Evolutionary conservation across 2,797 vertebrate species (phyloP).

Genomic region (Rhodeus uyekii): DNA sequence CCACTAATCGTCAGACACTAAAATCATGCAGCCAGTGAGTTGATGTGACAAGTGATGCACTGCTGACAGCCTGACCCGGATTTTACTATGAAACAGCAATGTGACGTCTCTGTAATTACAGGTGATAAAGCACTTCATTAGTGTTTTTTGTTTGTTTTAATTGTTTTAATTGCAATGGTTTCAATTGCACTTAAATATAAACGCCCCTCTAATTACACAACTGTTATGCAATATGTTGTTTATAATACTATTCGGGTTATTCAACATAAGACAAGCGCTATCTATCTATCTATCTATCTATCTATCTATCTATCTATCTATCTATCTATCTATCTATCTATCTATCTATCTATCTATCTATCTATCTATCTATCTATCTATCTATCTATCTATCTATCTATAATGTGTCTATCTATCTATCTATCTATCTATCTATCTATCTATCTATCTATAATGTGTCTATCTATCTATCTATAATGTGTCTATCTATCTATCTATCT

Average conservation of each 20-base stretch:
- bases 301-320: no score
- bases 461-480: no score
- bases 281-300: no score
- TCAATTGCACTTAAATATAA: not conserved
- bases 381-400: no score
- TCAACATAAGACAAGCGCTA: not conserved
- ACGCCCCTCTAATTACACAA: not conserved
- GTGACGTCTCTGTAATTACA: not conserved
- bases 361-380: no score
- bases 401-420: no score
- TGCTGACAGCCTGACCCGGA: conserved; percentile 28
- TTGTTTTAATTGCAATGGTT: not conserved
- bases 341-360: no score
- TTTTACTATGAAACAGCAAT: not conserved
- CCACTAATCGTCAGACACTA: conserved; percentile 17
- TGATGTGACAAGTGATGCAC: conserved; percentile 34
- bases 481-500: no score
- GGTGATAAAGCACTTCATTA: not conserved
- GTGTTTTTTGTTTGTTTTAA: not conserved
- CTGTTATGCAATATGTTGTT: not conserved
- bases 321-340: no score
- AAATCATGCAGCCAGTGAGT: conserved; percentile 3
- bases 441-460: no score
- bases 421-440: no score
- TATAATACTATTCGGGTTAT: not conserved